phyloP scores from a whole-genome alignment of 1,140 invertebrate species.

The Paralvinella palmiformis region DNA sequence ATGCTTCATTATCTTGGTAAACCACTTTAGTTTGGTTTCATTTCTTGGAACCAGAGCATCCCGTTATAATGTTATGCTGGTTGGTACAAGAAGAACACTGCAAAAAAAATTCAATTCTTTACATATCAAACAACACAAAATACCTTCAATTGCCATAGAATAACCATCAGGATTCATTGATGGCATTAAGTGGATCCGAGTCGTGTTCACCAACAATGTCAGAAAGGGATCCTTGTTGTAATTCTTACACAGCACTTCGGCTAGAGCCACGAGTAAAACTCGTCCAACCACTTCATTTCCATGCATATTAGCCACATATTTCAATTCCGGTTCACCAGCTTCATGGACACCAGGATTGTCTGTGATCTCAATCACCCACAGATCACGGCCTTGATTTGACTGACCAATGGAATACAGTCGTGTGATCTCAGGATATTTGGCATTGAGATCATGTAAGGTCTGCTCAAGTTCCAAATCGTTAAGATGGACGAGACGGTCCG shows the following conservation, averaged over 20 bases:
- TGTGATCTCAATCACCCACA: conserved; percentile 93
- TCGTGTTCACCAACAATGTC: conserved; percentile 62
- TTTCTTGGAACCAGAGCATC: no score
- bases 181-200: conserved; percentile 79
- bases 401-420: conserved; percentile 41
- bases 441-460: no score
- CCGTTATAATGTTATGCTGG: no score
- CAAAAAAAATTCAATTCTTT: no score
- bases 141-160: conserved; percentile 60
- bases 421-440: conserved; percentile 63
- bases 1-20: no score
- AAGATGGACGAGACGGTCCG: no score
- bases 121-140: background rate
- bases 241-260: conserved; percentile 80
- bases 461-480: no score
- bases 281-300: conserved; percentile 83
- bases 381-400: conserved; percentile 64
- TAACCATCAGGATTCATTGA: conserved; percentile 88
- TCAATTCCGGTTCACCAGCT: conserved; percentile 72
- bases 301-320: conserved; percentile 87
- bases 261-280: conserved; percentile 73
- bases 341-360: conserved; percentile 73
- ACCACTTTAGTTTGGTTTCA: no score
- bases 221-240: conserved; percentile 63
- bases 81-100: no score